Evolutionary conservation across 2,113 vertebrate species (phyloP), one percentile per base, ranked within the genome.

Genomic region (Clarias gariepinus): DNA sequence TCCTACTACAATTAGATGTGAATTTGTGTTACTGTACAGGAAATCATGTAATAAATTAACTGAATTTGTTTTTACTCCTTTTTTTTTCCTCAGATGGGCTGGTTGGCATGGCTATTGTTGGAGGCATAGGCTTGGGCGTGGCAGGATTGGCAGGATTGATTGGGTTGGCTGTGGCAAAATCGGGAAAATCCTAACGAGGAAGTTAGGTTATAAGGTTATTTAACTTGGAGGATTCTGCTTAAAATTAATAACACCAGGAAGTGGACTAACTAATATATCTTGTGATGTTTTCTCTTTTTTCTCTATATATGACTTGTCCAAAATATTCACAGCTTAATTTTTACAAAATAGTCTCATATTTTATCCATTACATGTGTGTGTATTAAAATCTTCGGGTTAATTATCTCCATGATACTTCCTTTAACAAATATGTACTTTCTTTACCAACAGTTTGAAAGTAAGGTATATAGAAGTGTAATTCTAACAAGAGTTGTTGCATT

Each of bases 61-160:
- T 28, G 1, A 7, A 2, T 9, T 30, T 82, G 66, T 57, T 10
- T 57, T 16, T 18, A 11, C 15, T 23, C 83, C 25, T 76, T 30
- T 90, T 89, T 85, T 47, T 47, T 7, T 7, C 7, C 7, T n/a
- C 89, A 98, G 97, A 98, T 71, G 97, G 97, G n/a, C 87, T 98
- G 80, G 96, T 98, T 3, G 97, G 97, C 92, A 98, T 98, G 96
- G 97, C 97, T 18, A 98, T 98, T 0, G 96, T 98, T 0, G 97
- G 97, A 0, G 97, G 97, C 53, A 96, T 98, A 86, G 95, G 96
- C 2, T 92, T 98, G 1, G 96, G 97, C 0, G 94, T 97, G 87
- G 97, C 96, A 0, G 96, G 97, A 0, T 89, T 98, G 85, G 97
- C 97, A 0, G 97, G 96, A 73, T 95, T 98, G 89, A 97, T 98